A percentile compares a stretch with the other conserved stretches of the same genome.
These are phyloP conservation scores for Brevipalpus yothersi DNA, from an alignment of 1,140 invertebrate species.

Conservation along the genomic window DNA sequence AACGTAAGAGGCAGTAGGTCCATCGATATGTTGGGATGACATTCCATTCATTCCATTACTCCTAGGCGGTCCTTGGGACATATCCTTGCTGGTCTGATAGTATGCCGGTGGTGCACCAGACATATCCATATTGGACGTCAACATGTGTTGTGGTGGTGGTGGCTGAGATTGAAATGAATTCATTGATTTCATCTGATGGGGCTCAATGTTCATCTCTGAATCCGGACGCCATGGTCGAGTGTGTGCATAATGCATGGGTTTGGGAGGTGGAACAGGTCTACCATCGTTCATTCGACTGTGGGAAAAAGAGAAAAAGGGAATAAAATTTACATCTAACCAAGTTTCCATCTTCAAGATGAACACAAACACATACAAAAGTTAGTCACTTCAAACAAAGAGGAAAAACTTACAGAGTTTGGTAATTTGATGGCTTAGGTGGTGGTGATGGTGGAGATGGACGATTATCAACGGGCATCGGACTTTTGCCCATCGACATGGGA, in stretches of 20 bases:
- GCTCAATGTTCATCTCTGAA: background rate
- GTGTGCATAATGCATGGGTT: conserved; percentile 10
- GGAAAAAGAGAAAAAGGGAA: background rate
- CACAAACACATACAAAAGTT: background rate
- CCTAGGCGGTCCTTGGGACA: background rate
- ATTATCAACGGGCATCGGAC: background rate
- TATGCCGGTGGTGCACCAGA: conserved; percentile 5
- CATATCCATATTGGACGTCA: background rate
- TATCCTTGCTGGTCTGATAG: conserved; percentile 1
- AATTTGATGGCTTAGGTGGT: conserved; percentile 12
- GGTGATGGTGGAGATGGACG: conserved; percentile 12
- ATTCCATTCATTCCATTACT: background rate
- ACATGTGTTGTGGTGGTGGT: background rate
- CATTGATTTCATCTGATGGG: background rate
- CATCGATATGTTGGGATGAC: conserved; percentile 14
- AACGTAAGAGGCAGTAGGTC: conserved; percentile 4
- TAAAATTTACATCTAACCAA: background rate
- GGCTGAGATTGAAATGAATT: background rate
- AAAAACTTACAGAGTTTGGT: background rate
- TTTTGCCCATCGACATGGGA: background rate
- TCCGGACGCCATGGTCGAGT: background rate
- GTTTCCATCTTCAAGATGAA: background rate
- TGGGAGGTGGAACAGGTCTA: conserved; percentile 13
- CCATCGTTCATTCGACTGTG: conserved; percentile 10
- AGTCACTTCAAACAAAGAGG: background rate